Evolutionary conservation across 1,140 invertebrate species (phyloP), one percentile per base, ranked within the genome.

Genomic region (Rhagoletis pomonella): DNA sequence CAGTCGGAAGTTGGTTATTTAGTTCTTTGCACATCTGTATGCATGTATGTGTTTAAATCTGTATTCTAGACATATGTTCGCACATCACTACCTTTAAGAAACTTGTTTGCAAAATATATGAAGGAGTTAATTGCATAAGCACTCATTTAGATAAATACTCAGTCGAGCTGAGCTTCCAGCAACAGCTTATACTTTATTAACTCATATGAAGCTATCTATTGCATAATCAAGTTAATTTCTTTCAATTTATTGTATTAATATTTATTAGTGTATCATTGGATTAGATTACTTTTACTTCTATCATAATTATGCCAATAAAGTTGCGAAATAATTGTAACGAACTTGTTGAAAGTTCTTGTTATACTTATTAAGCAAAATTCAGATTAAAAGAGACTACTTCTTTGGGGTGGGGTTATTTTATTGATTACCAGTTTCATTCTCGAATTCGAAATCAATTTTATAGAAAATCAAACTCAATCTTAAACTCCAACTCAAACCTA

Each of bases 241-340:
- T 7, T 47, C 39, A 73, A 0, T 73, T 73, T 73, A 44, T 47
- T 42, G 67, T 39, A 73, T 73, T 73, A 73, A 73, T 73, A 39
- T n/a, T n/a, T n/a, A n/a, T n/a, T n/a, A n/a, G n/a, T n/a, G n/a
- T n/a, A n/a, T n/a, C n/a, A n/a, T n/a, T n/a, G 39, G 12, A 73
- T 9, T 73, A 6, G 17, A 73, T 73, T 73, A 10, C 64, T 12
- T 9, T 67, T 67, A 39, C 12, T 12, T 67, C 19, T 67, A 10
- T 44, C 39, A 17, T 73, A 73, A 73, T 73, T 73, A n/a, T n/a
- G 67, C 14, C 67, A 47, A 10, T 7, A 14, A 73, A 73, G 67
- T 47, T 73, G 67, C 9, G 42, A 73, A 44, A 47, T n/a, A n/a
- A n/a, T n/a, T n/a, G n/a, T n/a, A n/a, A n/a, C 4, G n/a, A 39